Conservation (phyloP, 1,140 invertebrate species). For the Tyrophagus putrescentiae region DNA sequence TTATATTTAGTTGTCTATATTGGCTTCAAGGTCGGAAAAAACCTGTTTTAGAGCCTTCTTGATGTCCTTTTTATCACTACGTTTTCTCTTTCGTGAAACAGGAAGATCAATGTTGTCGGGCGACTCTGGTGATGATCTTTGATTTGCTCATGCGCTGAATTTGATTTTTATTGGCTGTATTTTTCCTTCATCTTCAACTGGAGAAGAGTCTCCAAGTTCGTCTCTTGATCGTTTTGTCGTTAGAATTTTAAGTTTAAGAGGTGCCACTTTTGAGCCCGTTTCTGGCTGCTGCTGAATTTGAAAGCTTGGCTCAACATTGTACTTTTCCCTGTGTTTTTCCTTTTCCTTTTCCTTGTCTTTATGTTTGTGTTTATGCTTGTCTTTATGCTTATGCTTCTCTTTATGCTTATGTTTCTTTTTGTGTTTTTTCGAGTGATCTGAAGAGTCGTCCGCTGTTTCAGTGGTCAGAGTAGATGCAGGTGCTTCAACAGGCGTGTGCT, state of each 20-base stretch:
- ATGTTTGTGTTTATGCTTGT: slow-evolving; percentile 35
- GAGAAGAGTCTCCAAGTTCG: background rate
- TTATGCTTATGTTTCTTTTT: slow-evolving; percentile 34
- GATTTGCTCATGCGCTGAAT: background rate
- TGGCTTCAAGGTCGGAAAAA: background rate
- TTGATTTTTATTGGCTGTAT: slow-evolving; percentile 5
- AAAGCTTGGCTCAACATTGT: background rate
- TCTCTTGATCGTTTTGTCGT: too few relatives aligned
- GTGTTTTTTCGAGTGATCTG: slow-evolving; percentile 26
- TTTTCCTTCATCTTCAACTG: background rate
- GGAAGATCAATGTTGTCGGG: background rate
- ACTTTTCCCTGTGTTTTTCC: slow-evolving; percentile 18
- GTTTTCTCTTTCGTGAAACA: background rate
- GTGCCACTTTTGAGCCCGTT: background rate
- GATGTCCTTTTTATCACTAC: background rate
- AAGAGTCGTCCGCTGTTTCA: too few relatives aligned
- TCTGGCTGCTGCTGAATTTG: background rate
- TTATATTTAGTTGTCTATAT: too few relatives aligned
- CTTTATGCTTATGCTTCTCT: slow-evolving; percentile 25
- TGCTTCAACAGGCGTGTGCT: too few relatives aligned
- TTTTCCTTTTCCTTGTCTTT: slow-evolving; percentile 44
- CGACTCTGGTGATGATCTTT: slow-evolving; percentile 4
- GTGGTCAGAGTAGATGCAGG: too few relatives aligned
- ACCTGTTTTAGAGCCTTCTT: background rate
- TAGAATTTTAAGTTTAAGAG: too few relatives aligned